Conservation (phyloP, 2,113 vertebrate species). For the Helogale parvula region DNA sequence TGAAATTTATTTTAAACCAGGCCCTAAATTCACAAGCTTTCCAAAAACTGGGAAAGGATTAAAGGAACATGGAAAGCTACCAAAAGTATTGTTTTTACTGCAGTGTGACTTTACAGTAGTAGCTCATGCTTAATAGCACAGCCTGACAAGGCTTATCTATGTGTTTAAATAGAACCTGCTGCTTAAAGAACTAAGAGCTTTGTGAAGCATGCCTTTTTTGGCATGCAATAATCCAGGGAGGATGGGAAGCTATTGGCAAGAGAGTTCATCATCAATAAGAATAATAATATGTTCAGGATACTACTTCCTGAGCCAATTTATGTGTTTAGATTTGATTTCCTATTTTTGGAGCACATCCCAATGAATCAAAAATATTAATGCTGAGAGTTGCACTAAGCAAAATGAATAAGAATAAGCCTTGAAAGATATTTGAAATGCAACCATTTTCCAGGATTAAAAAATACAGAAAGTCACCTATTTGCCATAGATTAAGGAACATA, state of each 20-base stretch:
- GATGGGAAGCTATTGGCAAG: slow-evolving; percentile 12
- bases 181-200: slow-evolving; percentile 15
- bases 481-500: slow-evolving; percentile 10
- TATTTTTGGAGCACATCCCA: slow-evolving; percentile 21
- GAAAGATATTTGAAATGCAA: slow-evolving; percentile 34
- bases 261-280: slow-evolving; percentile 58
- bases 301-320: slow-evolving; percentile 51
- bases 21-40: background rate
- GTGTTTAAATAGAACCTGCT: slow-evolving; percentile 71
- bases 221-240: slow-evolving; percentile 37
- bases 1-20: slow-evolving; percentile 36
- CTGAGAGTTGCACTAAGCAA: slow-evolving; percentile 53
- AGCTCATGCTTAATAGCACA: slow-evolving; percentile 1
- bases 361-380: slow-evolving; percentile 66
- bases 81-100: slow-evolving; percentile 30
- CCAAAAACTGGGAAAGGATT: background rate
- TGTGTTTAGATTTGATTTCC: slow-evolving; percentile 50
- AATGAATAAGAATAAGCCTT: slow-evolving; percentile 46
- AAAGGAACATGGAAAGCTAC: background rate
- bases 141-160: slow-evolving; percentile 45
- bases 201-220: slow-evolving; percentile 64
- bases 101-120: background rate
- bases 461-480: slow-evolving; percentile 17
- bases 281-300: slow-evolving; percentile 43
- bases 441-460: slow-evolving; percentile 60